Evolutionary conservation across 2,113 vertebrate genomes (phyloP).

Genomic region (Heterocephalus glaber): DNA sequence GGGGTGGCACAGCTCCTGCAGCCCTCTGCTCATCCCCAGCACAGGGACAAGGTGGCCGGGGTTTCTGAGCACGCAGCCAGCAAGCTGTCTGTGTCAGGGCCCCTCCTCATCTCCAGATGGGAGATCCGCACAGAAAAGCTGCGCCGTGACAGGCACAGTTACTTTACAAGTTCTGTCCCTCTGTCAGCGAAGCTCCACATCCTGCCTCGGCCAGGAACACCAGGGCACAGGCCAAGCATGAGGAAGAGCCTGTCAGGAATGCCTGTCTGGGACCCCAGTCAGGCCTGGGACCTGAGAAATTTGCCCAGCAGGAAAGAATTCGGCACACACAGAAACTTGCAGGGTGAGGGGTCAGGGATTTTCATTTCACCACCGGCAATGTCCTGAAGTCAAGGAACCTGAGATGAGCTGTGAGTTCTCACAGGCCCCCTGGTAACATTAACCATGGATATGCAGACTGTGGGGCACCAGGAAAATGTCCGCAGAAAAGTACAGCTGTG

Average conservation of each 20-base stretch:
- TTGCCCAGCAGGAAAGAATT: not conserved
- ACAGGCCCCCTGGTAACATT: fast-evolving
- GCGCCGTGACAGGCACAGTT: not conserved
- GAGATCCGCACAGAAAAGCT: too few relatives aligned
- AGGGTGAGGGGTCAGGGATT: not conserved
- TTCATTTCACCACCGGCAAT: not conserved
- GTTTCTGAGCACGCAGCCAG: fast-evolving
- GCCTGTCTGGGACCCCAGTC: not conserved
- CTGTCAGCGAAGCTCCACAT: not conserved
- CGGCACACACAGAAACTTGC: not conserved
- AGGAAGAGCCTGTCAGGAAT: fast-evolving
- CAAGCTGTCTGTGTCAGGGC: too few relatives aligned
- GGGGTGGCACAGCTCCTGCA: fast-evolving
- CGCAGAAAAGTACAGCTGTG: not conserved
- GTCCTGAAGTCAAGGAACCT: not conserved
- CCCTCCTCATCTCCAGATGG: not conserved
- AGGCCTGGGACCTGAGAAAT: not conserved
- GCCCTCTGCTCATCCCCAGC: fast-evolving
- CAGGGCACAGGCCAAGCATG: not conserved
- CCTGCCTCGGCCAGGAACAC: fast-evolving
- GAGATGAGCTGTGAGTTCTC: fast-evolving
- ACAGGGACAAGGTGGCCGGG: not conserved
- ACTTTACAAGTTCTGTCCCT: not conserved
- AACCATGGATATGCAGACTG: not conserved
- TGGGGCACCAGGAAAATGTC: fast-evolving